Base-by-base conservation (phyloP, 1,140 invertebrate genomes). In the Brachionus koreanus region DNA sequence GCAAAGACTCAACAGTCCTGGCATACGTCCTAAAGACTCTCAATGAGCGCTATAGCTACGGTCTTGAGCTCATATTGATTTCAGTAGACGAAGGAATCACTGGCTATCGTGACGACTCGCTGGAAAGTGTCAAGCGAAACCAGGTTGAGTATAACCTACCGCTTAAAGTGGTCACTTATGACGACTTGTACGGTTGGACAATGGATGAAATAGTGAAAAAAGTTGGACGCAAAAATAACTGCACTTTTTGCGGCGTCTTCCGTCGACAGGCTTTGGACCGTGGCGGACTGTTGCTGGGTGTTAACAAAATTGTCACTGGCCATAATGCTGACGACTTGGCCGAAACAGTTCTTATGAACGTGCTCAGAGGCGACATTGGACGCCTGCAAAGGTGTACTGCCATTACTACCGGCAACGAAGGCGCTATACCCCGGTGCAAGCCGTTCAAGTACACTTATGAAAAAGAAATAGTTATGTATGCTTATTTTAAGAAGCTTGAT, bases 241-340 rank as follows among this genome's bases (percentile, higher is more conserved):
- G 98, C 86, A 98, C 97, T 46, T 98, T 98, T 88, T 98, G 97
- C 91, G 97, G 97, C 39, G 96, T 98, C 16, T 98, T 98, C 87
- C 89, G 97, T 82, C 91, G 97, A 76, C 96, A 98, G 88, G 97
- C 98, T 23, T 88, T 99, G 39, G 97, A 99, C 86, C 90, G 96
- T 85, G 97, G 96, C 10, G 96, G 96, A 2, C 91, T 92, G 63
- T 86, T 94, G 85, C 89, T 98, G 65, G 91, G 91, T 43, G 97
- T 96, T 1, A 91, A 97, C 88, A 95, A 95, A 87, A 93, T 99
- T 86, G 96, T 94, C 7, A 99, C 97, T 65, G 91, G 97, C 19
- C 98, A 99, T 87, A 99, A 99, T 92, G 98, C 97, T 43, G 98
- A 99, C 90, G 98, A 99, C 88, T 95, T 98, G 83, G 98, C 98